Evolutionary conservation across 2,888 invertebrate genomes (phyloP), one percentile per base, ranked within the genome.

Genomic region (Glaucopsyche alexis): DNA sequence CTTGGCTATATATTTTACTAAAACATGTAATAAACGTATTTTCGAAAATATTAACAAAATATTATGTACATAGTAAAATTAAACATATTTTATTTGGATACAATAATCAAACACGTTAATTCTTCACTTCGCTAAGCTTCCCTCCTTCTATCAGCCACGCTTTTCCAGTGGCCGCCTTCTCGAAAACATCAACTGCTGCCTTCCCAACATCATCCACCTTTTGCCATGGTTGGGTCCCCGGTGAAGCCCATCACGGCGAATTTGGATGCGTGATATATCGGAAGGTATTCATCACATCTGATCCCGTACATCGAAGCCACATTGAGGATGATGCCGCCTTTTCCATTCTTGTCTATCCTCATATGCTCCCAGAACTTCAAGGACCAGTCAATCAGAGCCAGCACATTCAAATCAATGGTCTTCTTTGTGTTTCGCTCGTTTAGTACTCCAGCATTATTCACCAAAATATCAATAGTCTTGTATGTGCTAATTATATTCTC

Each of bases 311-410:
- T 93, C 0, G 95, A 95, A 0, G 94, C 91, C 38, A 95, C 87
- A 81, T 96, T 96, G n/a, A 96, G 89, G 69, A 96, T 93, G 0
- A 93, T 92, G 0, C 95, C 95, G 11, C 95, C 95, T 52, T 86
- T 84, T 0, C 94, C 94, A 0, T 93, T 91, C 72, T 88, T 91
- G 75, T 94, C 90, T 66, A 85, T 91, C n/a, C 94, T 88, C 94
- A 95, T 94, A 80, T 94, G 90, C 73, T 94, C 89, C 81, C 94
- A 88, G 69, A 93, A 95, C 52, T 94, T 87, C n/a, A 94, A 78
- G 0, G 91, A 91, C 78, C 94, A 89, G 64, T 85, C 83, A 5
- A 85, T 79, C 0, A 88, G 72, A 3, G 83, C 84, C 7, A 80
- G 82, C 0, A 85, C 82, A 50, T 94, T 94, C 9, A 91, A 85